These are phyloP conservation scores for Hoplodrina blanda DNA, from an alignment of 2,888 invertebrate genomes.

Conservation along the genomic window DNA sequence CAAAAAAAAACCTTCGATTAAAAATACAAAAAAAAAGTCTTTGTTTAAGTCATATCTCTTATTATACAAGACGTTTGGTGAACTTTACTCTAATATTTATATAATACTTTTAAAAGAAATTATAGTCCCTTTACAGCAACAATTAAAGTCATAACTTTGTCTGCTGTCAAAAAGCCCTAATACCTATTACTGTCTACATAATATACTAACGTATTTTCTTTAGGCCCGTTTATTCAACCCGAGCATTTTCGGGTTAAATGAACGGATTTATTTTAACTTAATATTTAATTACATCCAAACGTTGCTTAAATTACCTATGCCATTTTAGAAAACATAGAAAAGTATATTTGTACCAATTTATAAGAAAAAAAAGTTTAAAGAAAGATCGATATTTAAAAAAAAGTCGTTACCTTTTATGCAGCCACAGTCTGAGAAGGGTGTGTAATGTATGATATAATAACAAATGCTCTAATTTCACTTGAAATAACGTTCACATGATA, in stretches of 20 bases:
- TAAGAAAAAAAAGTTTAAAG: too few species aligned
- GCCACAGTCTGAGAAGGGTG: too few species aligned
- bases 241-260: neutral
- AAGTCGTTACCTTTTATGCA: neutral
- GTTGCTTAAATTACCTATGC: too few species aligned
- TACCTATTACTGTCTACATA: constrained; percentile 6
- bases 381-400: too few species aligned
- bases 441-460: too few species aligned
- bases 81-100: constrained; percentile 15
- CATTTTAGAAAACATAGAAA: too few species aligned
- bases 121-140: constrained; percentile 4
- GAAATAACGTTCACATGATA: too few species aligned
- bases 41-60: neutral
- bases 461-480: too few species aligned
- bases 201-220: constrained; percentile 3
- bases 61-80: neutral
- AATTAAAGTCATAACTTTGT: constrained; percentile 38
- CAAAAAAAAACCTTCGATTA: neutral
- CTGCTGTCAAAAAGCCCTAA: constrained; percentile 6
- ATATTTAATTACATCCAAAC: too few species aligned
- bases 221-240: neutral
- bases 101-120: constrained; percentile 18
- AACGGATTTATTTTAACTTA: too few species aligned
- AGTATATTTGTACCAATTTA: too few species aligned
- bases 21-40: too few species aligned